Conservation (phyloP, 2,888 invertebrate genomes). For the Andrena chrysosceles region DNA sequence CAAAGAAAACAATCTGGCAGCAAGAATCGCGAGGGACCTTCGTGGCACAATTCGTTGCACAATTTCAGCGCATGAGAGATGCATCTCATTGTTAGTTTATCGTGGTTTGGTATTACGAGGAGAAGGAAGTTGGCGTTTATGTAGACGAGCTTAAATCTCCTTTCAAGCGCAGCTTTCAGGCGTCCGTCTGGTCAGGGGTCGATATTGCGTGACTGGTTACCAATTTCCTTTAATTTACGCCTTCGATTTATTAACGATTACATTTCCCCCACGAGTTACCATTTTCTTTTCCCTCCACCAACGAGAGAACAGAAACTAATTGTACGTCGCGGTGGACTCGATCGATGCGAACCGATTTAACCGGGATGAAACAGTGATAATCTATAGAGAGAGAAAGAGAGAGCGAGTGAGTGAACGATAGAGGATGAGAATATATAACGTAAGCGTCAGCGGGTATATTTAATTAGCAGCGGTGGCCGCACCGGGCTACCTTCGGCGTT, state of each 20-base stretch:
- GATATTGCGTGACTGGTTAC: constrained; percentile 40
- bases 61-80: constrained; percentile 27
- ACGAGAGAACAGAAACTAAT: not conserved
- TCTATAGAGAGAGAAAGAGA: constrained; percentile 35
- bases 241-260: constrained; percentile 38
- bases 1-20: not conserved
- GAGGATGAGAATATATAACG: constrained; percentile 32
- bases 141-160: constrained; percentile 3
- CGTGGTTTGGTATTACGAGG: not conserved
- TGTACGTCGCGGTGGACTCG: constrained; percentile 41
- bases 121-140: constrained; percentile 26
- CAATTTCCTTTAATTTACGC: constrained; percentile 43
- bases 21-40: not conserved
- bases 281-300: constrained; percentile 25
- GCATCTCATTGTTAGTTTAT: constrained; percentile 29
- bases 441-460: constrained; percentile 46
- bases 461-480: constrained; percentile 42
- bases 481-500: constrained; percentile 41
- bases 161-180: constrained; percentile 11
- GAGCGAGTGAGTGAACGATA: too few species aligned
- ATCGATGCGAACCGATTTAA: constrained; percentile 43
- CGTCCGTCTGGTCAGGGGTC: constrained; percentile 20
- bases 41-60: constrained; percentile 7
- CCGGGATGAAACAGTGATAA: constrained; percentile 52
- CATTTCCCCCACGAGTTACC: constrained; percentile 49